Evolutionary conservation across 2,888 invertebrate genomes (phyloP), one percentile per base, ranked within the genome.

Genomic region (Mesochorus sp.): DNA sequence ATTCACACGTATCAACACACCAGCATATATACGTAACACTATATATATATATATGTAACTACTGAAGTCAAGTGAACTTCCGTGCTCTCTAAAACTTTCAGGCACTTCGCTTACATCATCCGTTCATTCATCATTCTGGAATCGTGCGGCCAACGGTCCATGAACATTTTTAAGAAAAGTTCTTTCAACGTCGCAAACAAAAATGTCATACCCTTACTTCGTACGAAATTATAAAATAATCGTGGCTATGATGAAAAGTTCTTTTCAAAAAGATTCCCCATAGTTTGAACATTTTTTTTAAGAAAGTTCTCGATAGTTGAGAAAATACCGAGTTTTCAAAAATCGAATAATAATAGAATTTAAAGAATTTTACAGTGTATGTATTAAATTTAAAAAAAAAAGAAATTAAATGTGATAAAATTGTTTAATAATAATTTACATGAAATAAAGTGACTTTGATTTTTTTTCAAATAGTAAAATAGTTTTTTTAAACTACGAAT

Each of bases 91-190:
- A 62, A 70, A 78, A 74, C 61, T 78, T 66, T 14, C 64, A 37
- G 39, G 70, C 53, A 42, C 62, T 62, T 51, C 26, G 37, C 64
- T 64, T 51, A 64, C 64, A 71, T 74, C 70, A 71, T 61, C 28
- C 62, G 53, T 66, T 71, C 70, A 78, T 78, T 78, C 74, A 74
- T 78, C 74, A 74, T 47, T 28, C 10, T 17, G 59, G 14, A 51
- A 51, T 47, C 61, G 55, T 55, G 61, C 47, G 28, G 55, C 47
- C 19, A 49, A 72, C 55, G 14, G 61, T 21, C 39, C 34, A 28
- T 14, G 51, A 53, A 6, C 12, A 24, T 49, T 57, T 62, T 44
- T 51, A 53, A 28, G 37, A 49, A 42, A 49, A 47, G n/a, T 51
- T 17, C 44, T 51, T 37, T 55, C 19, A 26, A 55, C 10, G 12